These are phyloP conservation scores for Trachelus stipa DNA, from an alignment of 2,888 invertebrate genomes.

Conservation along the genomic window DNA sequence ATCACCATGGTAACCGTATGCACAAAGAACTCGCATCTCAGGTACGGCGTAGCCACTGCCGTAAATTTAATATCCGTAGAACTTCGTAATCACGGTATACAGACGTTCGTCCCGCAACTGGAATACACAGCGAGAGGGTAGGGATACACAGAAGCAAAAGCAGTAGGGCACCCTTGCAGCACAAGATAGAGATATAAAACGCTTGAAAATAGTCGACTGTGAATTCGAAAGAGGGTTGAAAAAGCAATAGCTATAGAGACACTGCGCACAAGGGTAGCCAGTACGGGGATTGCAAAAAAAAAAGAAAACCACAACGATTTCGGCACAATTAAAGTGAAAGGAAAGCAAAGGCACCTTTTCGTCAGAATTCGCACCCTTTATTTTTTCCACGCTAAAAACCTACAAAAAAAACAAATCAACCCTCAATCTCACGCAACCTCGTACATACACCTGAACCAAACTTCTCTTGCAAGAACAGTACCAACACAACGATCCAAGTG, in stretches of 20 bases:
- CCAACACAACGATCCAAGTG: background rate
- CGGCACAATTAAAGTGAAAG: slow-evolving; percentile 50
- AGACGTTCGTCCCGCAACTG: background rate
- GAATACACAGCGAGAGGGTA: background rate
- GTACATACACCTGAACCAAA: background rate
- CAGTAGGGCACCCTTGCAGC: slow-evolving; percentile 13
- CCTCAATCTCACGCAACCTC: background rate
- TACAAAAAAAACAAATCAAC: background rate
- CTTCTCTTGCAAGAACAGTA: background rate
- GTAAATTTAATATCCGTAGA: slow-evolving; percentile 33
- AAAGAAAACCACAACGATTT: slow-evolving; percentile 41
- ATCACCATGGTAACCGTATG: slow-evolving; percentile 50
- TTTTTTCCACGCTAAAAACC: background rate
- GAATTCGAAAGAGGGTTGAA: background rate
- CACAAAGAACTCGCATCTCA: slow-evolving; percentile 39
- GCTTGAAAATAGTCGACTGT: background rate
- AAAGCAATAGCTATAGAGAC: background rate
- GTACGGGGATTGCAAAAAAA: background rate
- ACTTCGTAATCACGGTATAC: slow-evolving; percentile 29
- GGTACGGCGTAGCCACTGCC: slow-evolving; percentile 18
- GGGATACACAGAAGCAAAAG: slow-evolving; percentile 13
- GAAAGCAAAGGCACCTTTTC: background rate
- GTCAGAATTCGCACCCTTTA: background rate
- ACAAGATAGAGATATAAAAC: background rate
- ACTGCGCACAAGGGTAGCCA: background rate